Conservation (phyloP, 1,140 invertebrate species). For the Drosophila kohkoa region DNA sequence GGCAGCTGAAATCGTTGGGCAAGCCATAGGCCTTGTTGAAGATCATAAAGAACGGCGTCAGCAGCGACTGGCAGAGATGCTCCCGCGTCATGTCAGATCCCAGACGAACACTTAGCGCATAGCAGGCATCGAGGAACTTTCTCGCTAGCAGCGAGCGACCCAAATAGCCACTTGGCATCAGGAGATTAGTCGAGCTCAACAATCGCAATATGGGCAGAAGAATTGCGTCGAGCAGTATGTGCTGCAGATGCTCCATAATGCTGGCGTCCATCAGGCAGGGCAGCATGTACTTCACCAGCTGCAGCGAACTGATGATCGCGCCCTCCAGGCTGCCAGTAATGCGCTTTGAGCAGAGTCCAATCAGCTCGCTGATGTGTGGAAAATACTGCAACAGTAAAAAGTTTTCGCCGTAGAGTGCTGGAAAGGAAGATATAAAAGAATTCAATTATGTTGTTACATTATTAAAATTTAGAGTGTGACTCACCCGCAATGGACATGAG, state of each 20-base stretch:
- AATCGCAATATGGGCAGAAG: slow-evolving; percentile 91
- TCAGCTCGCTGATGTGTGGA: slow-evolving; percentile 94
- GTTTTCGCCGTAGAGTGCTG: slow-evolving; percentile 68
- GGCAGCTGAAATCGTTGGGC: slow-evolving; percentile 86
- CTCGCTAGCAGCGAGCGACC: slow-evolving; percentile 91
- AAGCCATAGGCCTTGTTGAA: slow-evolving; percentile 92
- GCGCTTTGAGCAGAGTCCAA: slow-evolving; percentile 90
- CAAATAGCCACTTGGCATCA: slow-evolving; percentile 91
- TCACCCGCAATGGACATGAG: slow-evolving; percentile 90
- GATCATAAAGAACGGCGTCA: slow-evolving; percentile 93
- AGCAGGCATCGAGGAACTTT: slow-evolving; percentile 93
- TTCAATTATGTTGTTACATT: background rate
- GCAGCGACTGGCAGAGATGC: slow-evolving; percentile 89
- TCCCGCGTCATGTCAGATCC: slow-evolving; percentile 93
- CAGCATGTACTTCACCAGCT: slow-evolving; percentile 92
- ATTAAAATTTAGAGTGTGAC: slow-evolving; percentile 60
- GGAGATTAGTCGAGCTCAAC: slow-evolving; percentile 89
- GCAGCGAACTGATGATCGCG: slow-evolving; percentile 93
- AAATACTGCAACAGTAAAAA: slow-evolving; percentile 97
- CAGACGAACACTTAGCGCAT: slow-evolving; percentile 91
- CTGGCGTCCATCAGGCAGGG: slow-evolving; percentile 93
- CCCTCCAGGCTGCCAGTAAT: slow-evolving; percentile 94
- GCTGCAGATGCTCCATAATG: slow-evolving; percentile 94
- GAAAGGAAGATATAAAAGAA: background rate
- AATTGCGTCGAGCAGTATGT: slow-evolving; percentile 91